These are phyloP conservation scores for Subacronicta megacephala DNA, from an alignment of 2,888 invertebrate genomes.

Conservation along the genomic window DNA sequence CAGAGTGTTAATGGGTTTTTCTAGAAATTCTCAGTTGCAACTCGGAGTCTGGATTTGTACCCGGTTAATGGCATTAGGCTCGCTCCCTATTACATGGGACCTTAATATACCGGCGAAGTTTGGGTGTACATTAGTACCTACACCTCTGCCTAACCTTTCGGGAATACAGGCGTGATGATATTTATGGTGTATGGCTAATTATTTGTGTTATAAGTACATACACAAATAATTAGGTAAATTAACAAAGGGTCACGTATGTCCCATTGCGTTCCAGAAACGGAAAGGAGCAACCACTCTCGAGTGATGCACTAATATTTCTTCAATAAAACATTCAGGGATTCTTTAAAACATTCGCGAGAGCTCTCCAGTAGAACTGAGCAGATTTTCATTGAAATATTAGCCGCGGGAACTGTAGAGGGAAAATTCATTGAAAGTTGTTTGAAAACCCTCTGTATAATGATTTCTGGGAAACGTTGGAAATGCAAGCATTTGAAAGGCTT, in stretches of 20 bases:
- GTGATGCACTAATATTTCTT: conserved; percentile 1
- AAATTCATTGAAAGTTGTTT: conserved; percentile 20
- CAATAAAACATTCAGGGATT: conserved; percentile 17
- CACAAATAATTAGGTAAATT: neutral
- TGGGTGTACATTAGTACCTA: no score
- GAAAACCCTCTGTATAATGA: conserved; percentile 1
- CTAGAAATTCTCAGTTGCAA: no score
- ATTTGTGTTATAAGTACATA: no score
- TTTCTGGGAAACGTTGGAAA: conserved; percentile 18
- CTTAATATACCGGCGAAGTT: no score
- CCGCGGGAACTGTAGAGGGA: neutral
- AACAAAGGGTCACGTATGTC: neutral
- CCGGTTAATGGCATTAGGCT: no score
- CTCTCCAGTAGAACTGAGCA: conserved; percentile 13
- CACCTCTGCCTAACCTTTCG: no score
- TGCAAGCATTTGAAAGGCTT: conserved; percentile 12
- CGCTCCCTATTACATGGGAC: no score
- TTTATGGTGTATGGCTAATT: no score
- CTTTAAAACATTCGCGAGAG: conserved; percentile 11
- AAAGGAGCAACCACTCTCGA: neutral
- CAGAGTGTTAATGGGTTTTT: no score
- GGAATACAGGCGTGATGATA: no score
- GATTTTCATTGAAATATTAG: conserved; percentile 20
- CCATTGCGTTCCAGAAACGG: neutral
- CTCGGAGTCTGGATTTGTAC: no score